Evolutionary conservation across 2,888 invertebrate genomes (phyloP).

Genomic region (Troilus luridus): DNA sequence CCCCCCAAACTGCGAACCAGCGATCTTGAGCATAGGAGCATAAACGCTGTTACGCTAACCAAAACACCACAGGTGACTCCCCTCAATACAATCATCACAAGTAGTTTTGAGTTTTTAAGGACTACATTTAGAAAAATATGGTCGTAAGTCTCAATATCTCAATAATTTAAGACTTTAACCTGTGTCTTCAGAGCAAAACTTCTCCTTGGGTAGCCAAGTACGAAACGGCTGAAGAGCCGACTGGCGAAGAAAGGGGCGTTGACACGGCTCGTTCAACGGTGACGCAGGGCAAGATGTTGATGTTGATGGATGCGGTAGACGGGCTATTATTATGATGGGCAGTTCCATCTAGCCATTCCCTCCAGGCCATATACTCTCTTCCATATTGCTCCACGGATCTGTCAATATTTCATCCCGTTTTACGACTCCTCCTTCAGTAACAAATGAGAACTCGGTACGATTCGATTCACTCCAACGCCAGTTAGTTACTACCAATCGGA

Average conservation of each 20-base stretch:
- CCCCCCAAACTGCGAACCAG: no score
- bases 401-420: not conserved
- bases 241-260: not conserved
- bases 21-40: no score
- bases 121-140: no score
- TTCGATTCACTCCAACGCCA: slow-evolving; percentile 2
- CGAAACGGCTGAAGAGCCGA: not conserved
- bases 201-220: not conserved
- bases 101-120: no score
- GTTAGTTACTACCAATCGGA: not conserved
- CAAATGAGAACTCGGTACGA: not conserved
- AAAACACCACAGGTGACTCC: no score
- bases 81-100: no score
- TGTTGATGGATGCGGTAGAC: not conserved
- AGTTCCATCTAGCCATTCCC: not conserved
- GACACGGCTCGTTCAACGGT: not conserved
- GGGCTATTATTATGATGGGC: slow-evolving; percentile 15
- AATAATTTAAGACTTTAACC: no score
- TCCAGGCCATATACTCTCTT: not conserved
- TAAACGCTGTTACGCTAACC: no score
- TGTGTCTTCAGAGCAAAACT: no score
- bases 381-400: not conserved
- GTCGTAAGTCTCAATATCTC: no score
- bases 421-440: not conserved
- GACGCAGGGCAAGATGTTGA: not conserved